These are phyloP conservation scores for Rhinolophus ferrumequinum DNA, from an alignment of 2,113 vertebrate species.

Conservation along the genomic window DNA sequence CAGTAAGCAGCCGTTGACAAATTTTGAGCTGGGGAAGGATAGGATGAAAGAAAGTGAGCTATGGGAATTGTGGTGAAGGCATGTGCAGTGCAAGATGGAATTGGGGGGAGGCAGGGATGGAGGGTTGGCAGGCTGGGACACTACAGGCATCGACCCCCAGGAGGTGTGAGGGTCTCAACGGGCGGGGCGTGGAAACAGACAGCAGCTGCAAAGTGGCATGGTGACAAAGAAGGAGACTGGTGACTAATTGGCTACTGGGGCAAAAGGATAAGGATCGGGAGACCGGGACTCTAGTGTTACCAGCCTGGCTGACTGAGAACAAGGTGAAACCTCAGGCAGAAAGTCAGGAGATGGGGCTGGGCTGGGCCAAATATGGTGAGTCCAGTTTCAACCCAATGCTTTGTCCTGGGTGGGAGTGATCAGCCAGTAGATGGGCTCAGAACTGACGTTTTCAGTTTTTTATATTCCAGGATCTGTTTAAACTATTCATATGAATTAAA, in stretches of 20 bases:
- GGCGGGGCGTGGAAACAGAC: neutral
- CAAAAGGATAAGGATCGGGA: neutral
- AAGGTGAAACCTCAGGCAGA: neutral
- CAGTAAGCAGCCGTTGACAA: neutral
- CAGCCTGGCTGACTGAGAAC: too few relatives aligned
- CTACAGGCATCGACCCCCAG: fast-evolving
- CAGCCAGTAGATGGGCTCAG: neutral
- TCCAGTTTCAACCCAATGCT: neutral
- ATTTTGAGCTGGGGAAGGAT: neutral
- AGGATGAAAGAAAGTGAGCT: neutral
- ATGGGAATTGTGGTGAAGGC: neutral
- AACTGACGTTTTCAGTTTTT: neutral
- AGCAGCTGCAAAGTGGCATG: neutral
- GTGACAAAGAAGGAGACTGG: neutral
- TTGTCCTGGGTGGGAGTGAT: neutral
- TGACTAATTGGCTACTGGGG: neutral
- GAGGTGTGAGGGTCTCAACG: neutral
- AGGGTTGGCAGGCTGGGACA: neutral
- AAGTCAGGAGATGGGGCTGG: neutral
- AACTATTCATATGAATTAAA: neutral
- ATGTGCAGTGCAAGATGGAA: neutral
- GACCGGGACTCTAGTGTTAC: neutral
- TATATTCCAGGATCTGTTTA: neutral
- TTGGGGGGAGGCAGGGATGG: too few relatives aligned
- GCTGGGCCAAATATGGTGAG: fast-evolving